Conservation (phyloP, 2,113 vertebrate genomes). For the Carassius gibelio region DNA sequence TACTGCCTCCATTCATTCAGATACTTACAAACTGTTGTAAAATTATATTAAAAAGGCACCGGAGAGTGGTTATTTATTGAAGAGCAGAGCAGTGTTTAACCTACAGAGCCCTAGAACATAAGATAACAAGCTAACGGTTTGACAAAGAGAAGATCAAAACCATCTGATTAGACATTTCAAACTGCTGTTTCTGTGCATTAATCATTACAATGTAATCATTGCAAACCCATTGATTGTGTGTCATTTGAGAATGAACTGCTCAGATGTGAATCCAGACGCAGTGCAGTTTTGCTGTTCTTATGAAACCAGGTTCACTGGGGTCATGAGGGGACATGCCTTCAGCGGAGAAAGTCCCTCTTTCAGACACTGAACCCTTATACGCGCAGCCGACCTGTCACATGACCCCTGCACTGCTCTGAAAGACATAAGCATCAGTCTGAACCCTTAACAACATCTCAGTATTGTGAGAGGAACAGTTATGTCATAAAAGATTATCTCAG, state of each 20-base stretch:
- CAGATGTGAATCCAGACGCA: neutral
- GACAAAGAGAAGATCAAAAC: neutral
- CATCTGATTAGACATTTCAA: neutral
- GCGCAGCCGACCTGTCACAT: neutral
- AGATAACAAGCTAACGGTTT: neutral
- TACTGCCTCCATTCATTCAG: neutral
- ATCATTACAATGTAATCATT: neutral
- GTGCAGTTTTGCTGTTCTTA: neutral
- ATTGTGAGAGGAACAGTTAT: neutral
- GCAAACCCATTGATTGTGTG: neutral
- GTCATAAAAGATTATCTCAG: neutral
- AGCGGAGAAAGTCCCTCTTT: neutral
- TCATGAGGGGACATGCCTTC: neutral
- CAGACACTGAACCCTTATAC: too few relatives aligned
- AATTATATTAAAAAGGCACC: neutral
- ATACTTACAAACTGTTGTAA: neutral
- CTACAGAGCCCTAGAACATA: neutral
- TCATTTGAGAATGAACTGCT: neutral
- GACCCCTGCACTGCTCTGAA: neutral
- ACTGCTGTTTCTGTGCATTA: neutral
- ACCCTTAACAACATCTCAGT: neutral
- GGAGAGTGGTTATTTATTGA: neutral
- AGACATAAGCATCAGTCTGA: neutral
- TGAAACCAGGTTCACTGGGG: neutral
- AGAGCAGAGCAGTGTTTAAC: neutral